Base-by-base conservation (phyloP, 2,888 invertebrate genomes). In the Acanthosepion lycidas region DNA sequence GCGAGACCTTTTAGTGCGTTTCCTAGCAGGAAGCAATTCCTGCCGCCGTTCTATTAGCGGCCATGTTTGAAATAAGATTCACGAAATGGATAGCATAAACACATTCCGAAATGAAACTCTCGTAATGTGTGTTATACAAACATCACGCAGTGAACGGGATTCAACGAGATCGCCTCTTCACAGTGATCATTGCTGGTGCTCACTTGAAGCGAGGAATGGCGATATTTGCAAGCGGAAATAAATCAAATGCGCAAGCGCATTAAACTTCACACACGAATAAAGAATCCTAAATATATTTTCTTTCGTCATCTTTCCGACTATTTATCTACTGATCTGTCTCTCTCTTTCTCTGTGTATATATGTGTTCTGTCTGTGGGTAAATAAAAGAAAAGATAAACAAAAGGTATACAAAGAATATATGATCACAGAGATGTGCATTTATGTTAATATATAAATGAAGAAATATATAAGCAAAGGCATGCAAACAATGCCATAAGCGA, bases 41-140 rank as follows among this genome's bases (percentile, higher is more conserved):
- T 23, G 59, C 3, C 59, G 59, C 23, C 23, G 78, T 78, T n/a
- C 78, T 78, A 78, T 78, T 78, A 78, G 23, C 78, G n/a, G 78
- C 78, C 78, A 78, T 78, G n/a, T 78, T 78, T 78, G 78, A 78
- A 78, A 78, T n/a, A 18, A n/a, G n/a, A n/a, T 64, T 18, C n/a
- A 28, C 78, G 12, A 78, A 78, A 78, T 78, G 78, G 78, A 78
- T 28, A n/a, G 12, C 78, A n/a, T 78, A n/a, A 78, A 78, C 78
- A 78, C 78, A 78, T 78, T 78, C n/a, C 78, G 78, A n/a, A 78
- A 78, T 78, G 78, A 78, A 78, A 78, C 78, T 78, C 78, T 78
- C 28, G 9, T 78, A 78, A 78, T 78, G 78, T n/a, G 78, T 28
- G 78, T n/a, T 78, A 78, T 78, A 78, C 78, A 78, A 78, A 78